These are phyloP conservation scores for Lycocerus yunnanus DNA, from an alignment of 2,888 invertebrate species.

Conservation along the genomic window DNA sequence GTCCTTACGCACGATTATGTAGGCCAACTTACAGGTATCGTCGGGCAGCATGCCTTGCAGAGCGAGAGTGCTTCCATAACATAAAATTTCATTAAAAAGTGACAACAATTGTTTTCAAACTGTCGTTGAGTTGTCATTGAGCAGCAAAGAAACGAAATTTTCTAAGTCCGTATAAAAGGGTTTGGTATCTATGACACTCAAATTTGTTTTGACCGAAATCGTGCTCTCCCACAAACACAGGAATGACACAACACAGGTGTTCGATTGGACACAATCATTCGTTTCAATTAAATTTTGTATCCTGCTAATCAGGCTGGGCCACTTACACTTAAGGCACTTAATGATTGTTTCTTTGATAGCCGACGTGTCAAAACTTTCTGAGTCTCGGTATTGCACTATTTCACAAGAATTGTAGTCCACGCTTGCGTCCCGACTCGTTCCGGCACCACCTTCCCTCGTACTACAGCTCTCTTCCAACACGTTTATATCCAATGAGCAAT, in stretches of 20 bases:
- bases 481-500: too few relatives aligned
- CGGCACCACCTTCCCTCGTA: slow-evolving; percentile 45
- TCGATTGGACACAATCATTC: slow-evolving; percentile 65
- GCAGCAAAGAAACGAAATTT: slow-evolving; percentile 73
- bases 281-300: slow-evolving; percentile 64
- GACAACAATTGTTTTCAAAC: slow-evolving; percentile 85
- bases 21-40: slow-evolving; percentile 85
- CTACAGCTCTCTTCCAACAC: slow-evolving; percentile 71
- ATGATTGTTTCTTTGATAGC: slow-evolving; percentile 85
- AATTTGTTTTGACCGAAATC: slow-evolving; percentile 87
- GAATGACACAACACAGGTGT: slow-evolving; percentile 79
- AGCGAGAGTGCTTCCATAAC: slow-evolving; percentile 89
- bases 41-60: slow-evolving; percentile 86
- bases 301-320: slow-evolving; percentile 79
- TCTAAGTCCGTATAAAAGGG: slow-evolving; percentile 86
- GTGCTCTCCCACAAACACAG: slow-evolving; percentile 87
- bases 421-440: slow-evolving; percentile 40
- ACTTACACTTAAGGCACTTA: slow-evolving; percentile 81
- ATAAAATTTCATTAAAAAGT: slow-evolving; percentile 86
- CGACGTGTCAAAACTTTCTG: slow-evolving; percentile 84
- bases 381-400: slow-evolving; percentile 71
- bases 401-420: slow-evolving; percentile 55
- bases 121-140: slow-evolving; percentile 71
- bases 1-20: slow-evolving; percentile 84
- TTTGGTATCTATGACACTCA: slow-evolving; percentile 86